Evolutionary conservation across 2,888 invertebrate species (phyloP), one percentile per base, ranked within the genome.

Genomic region (Agrotis segetum): DNA sequence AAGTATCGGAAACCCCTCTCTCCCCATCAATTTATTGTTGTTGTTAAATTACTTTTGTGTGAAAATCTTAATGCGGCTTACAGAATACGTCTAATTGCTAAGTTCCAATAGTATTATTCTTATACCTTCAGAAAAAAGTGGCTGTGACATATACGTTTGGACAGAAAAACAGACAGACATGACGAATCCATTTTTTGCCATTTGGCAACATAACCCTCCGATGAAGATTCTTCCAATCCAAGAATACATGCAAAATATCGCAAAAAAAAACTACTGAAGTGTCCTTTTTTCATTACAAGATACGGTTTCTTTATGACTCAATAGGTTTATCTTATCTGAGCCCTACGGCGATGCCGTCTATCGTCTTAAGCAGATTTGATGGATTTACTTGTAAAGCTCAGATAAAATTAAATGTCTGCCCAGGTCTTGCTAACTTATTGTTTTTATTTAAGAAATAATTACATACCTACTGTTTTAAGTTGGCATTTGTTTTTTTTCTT

Each of bases 361-460:
- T 68, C 56, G 53, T 53, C 60, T 82, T 71, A 74, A 49, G 52
- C n/a, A 24, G 60, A 68, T 82, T 74, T 74, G 63, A 74, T 34
- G 53, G 60, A 81, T 81, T 34, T 44, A n/a, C 21, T 40, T 67
- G 19, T 60, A 55, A 60, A 68, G 49, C 67, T 44, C 24, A 74
- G 52, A 64, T 71, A 58, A 67, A 74, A 82, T 71, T 66, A 71
- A 78, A 68, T 63, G 61, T 47, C 55, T 53, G 24, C 34, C 47
- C 21, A 19, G 62, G 13, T 59, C 34, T 69, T 47, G 40, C 17
- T 40, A 62, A 24, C 14, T 53, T 58, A 58, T 61, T 19, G 21
- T 55, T 34, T 19, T 60, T 40, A 34, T 34, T 17, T 55, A 21
- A 13, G 19, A 52, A 46, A 29, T 56, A 0, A 7, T 34, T 7